phyloP scores from a whole-genome alignment of 2,797 vertebrate genomes.

The Protonibea diacanthus region DNA sequence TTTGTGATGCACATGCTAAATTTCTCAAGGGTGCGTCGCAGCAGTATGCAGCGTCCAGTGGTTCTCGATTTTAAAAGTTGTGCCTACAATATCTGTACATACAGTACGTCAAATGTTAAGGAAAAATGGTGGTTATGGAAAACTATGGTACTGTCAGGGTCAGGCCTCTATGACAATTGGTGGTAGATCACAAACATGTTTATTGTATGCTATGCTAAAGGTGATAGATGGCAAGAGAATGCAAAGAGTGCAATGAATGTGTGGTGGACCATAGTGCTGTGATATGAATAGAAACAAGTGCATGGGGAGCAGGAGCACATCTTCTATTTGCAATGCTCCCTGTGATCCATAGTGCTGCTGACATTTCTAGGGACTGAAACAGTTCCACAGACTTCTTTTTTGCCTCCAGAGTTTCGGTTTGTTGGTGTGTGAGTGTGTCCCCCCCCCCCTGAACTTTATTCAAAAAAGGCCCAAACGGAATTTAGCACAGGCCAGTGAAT shows the following conservation, averaged over 20 bases:
- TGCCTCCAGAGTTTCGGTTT: neutral
- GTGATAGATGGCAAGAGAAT: neutral
- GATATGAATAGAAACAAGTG: fast-evolving
- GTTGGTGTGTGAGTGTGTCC: neutral
- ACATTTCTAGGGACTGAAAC: neutral
- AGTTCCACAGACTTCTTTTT: neutral
- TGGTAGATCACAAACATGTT: no score
- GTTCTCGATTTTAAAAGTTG: neutral
- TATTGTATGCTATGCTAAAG: neutral
- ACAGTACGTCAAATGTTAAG: neutral
- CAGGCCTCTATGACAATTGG: no score
- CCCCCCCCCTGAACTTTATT: neutral
- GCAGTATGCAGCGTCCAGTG: no score
- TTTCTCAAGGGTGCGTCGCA: no score
- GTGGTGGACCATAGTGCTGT: neutral
- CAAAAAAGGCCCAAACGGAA: neutral
- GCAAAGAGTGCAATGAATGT: neutral
- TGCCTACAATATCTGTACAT: neutral
- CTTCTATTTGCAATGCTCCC: neutral
- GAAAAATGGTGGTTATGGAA: neutral
- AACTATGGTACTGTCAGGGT: neutral
- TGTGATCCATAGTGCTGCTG: neutral
- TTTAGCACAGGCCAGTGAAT: neutral
- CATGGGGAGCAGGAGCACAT: neutral
- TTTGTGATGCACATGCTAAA: no score